A percentile compares a stretch with the other conserved stretches of the same genome.
Evolutionary conservation across 2,797 vertebrate genomes (phyloP).

Genomic region (Onychomys leucogaster): DNA sequence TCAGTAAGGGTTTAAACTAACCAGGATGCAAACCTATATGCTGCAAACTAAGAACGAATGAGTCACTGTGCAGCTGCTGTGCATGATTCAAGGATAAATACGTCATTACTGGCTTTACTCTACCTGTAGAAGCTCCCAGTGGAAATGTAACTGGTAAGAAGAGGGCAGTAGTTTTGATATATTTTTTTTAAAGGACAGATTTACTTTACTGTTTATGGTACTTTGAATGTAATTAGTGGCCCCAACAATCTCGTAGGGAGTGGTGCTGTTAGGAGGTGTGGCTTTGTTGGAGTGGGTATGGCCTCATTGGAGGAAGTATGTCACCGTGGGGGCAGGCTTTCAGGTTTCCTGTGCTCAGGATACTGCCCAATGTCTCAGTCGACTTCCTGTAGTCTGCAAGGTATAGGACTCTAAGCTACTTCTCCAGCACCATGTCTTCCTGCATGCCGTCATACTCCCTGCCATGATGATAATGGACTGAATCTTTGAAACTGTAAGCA

Average conservation of each 20-base stretch:
- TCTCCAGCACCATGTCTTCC: no score
- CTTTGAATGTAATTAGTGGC: neutral
- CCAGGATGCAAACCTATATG: neutral
- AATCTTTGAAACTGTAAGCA: no score
- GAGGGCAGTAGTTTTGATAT: neutral
- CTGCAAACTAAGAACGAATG: neutral
- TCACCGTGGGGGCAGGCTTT: no score
- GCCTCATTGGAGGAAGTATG: neutral
- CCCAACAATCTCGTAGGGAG: neutral
- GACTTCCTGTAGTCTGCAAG: no score
- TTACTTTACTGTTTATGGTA: neutral
- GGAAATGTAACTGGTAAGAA: neutral
- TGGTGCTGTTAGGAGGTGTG: neutral
- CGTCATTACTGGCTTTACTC: fast-evolving
- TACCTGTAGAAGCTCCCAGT: neutral
- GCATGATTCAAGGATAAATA: fast-evolving
- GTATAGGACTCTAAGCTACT: no score
- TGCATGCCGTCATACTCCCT: no score
- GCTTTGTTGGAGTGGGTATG: neutral
- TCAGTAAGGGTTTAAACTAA: neutral
- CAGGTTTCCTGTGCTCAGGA: no score
- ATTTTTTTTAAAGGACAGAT: neutral
- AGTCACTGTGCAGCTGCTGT: neutral
- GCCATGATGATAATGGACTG: no score
- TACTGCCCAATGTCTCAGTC: no score